Percentiles rank a stretch among this genome's conserved stretches.
Evolutionary conservation across 1,140 invertebrate genomes (phyloP).

Genomic region (Eurytemora carolleeae): DNA sequence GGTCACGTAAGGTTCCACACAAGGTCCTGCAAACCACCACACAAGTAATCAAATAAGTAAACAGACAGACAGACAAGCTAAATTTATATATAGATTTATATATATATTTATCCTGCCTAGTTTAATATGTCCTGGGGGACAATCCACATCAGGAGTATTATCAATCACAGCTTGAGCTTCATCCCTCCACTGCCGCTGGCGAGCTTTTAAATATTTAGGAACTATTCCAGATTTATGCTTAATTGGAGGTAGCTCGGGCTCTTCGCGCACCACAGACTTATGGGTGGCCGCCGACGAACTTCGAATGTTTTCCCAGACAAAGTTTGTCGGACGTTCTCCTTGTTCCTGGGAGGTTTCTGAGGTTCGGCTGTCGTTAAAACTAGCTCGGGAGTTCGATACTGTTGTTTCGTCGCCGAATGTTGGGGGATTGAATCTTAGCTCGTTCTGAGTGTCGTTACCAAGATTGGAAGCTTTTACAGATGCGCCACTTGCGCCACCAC

Average conservation of each 20-base stretch:
- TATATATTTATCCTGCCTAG: no score
- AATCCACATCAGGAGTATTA: not conserved
- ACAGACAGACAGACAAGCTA: no score
- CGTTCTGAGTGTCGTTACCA: not conserved
- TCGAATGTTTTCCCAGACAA: not conserved
- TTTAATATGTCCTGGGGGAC: constrained; percentile 6
- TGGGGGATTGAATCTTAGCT: not conserved
- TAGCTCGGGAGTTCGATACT: not conserved
- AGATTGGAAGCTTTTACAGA: not conserved
- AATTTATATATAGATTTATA: no score
- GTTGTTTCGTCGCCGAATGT: not conserved
- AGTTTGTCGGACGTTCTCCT: not conserved
- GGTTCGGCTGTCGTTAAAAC: no score
- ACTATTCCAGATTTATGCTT: not conserved
- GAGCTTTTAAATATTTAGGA: constrained; percentile 1
- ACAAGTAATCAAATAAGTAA: no score
- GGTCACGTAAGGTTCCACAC: no score
- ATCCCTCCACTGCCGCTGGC: constrained; percentile 1
- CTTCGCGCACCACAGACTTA: not conserved
- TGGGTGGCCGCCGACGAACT: not conserved
- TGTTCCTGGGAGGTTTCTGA: no score
- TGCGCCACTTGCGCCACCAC: no score
- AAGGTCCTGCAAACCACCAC: no score
- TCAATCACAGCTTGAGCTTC: not conserved
- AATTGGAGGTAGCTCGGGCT: no score